Evolutionary conservation across 2,888 invertebrate genomes (phyloP).

Genomic region (Cerceris ruficornis): DNA sequence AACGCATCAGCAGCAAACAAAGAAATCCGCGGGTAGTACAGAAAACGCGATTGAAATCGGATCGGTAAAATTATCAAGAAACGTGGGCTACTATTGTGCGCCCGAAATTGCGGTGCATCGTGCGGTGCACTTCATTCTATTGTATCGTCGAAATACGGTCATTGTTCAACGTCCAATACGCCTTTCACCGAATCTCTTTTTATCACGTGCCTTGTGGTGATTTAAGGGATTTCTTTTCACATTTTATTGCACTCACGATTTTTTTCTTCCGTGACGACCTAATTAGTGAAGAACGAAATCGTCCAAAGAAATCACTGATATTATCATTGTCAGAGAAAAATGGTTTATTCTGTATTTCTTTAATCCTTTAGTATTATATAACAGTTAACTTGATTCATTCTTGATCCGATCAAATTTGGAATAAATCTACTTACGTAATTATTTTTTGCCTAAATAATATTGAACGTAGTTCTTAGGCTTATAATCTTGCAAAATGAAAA

Average conservation of each 20-base stretch:
- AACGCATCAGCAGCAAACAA: slow-evolving; percentile 9
- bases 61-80: slow-evolving; percentile 30
- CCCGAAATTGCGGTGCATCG: slow-evolving; percentile 29
- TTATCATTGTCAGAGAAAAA: background rate
- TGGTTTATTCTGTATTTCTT: background rate
- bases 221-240: slow-evolving; percentile 1
- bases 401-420: background rate
- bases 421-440: too few relatives aligned
- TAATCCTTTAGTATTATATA: background rate
- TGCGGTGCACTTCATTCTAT: slow-evolving; percentile 23
- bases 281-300: too few relatives aligned
- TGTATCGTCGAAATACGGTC: slow-evolving; percentile 21
- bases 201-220: background rate
- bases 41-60: slow-evolving; percentile 24
- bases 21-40: slow-evolving; percentile 8
- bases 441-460: too few relatives aligned
- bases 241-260: too few relatives aligned
- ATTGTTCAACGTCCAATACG: slow-evolving; percentile 22
- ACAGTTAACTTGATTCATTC: background rate
- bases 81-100: slow-evolving; percentile 23
- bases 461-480: too few relatives aligned
- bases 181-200: slow-evolving; percentile 18
- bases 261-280: background rate
- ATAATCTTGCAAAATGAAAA: too few relatives aligned
- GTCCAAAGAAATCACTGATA: background rate